phyloP scores from a whole-genome alignment of 2,797 vertebrate genomes.

The Anguilla marmorata region DNA sequence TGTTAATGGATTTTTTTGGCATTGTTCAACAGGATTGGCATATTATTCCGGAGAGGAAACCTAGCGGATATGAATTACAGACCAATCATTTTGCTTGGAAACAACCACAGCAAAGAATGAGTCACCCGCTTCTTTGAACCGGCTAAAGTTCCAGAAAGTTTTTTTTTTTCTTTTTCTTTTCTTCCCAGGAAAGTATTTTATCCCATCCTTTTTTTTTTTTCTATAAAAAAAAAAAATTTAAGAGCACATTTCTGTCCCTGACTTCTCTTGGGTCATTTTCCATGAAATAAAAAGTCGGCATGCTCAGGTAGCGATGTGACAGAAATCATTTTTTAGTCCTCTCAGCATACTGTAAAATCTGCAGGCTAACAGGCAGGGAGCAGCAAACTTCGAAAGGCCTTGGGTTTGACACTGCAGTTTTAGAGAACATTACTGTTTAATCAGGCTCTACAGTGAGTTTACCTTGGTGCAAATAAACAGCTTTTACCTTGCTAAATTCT shows the following conservation, averaged over 20 bases:
- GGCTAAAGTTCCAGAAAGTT: neutral
- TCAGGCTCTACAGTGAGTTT: neutral
- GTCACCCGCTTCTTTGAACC: neutral
- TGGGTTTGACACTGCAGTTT: neutral
- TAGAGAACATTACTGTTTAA: neutral
- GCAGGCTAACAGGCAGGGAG: neutral
- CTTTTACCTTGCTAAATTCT: neutral
- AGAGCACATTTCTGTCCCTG: neutral
- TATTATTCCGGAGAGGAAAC: neutral
- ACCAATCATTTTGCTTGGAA: neutral
- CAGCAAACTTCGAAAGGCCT: neutral
- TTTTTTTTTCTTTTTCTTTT: neutral
- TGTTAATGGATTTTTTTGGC: neutral
- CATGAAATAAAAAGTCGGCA: conserved; percentile 36
- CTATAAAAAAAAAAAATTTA: neutral
- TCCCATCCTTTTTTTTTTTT: neutral
- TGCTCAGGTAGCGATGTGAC: conserved; percentile 2
- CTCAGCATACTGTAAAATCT: neutral
- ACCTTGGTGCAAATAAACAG: neutral
- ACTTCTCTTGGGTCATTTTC: conserved; percentile 39
- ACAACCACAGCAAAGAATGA: neutral
- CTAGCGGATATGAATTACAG: neutral
- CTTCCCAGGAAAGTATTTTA: neutral
- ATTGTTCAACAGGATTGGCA: neutral
- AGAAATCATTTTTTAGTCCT: neutral